These are phyloP conservation scores for Microcaecilia unicolor DNA, from an alignment of 2,797 vertebrate species.

Conservation along the genomic window DNA sequence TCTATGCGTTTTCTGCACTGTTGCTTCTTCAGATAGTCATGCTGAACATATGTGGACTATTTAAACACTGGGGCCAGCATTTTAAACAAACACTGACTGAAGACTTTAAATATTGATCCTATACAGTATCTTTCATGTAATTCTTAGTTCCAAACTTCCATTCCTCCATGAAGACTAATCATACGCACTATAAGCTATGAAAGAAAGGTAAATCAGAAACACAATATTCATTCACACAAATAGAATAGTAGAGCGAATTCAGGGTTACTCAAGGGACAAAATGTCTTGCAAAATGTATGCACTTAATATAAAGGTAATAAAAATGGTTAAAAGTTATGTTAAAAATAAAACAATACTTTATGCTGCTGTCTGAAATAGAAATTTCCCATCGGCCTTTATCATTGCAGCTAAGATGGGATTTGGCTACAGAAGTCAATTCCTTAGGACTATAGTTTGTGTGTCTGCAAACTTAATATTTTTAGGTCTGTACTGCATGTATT, in stretches of 20 bases:
- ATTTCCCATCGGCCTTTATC: conserved; percentile 68
- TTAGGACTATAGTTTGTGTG: too few relatives aligned
- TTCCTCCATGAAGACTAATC: conserved; percentile 28
- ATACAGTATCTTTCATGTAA: too few relatives aligned
- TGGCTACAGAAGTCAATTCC: conserved; percentile 12
- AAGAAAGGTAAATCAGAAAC: conserved; percentile 48
- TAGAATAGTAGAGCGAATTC: conserved; percentile 59
- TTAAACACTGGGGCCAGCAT: too few relatives aligned
- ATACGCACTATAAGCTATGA: conserved; percentile 42
- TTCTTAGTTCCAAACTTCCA: too few relatives aligned
- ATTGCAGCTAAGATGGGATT: conserved; percentile 41
- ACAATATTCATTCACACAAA: conserved; percentile 58
- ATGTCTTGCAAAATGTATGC: conserved; percentile 96
- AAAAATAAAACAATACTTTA: conserved; percentile 95
- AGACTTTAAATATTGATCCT: too few relatives aligned
- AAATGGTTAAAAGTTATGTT: conserved; percentile 95
- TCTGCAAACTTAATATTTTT: too few relatives aligned
- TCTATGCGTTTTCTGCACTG: too few relatives aligned
- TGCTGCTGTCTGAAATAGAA: conserved; percentile 77
- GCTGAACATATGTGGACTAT: too few relatives aligned
- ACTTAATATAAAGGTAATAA: conserved; percentile 93
- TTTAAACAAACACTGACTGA: too few relatives aligned
- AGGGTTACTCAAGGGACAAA: conserved; percentile 87
- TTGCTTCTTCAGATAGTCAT: too few relatives aligned
- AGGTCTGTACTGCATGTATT: too few relatives aligned